These are phyloP conservation scores for Erithacus rubecula DNA, from an alignment of 2,797 vertebrate genomes.

Conservation along the genomic window DNA sequence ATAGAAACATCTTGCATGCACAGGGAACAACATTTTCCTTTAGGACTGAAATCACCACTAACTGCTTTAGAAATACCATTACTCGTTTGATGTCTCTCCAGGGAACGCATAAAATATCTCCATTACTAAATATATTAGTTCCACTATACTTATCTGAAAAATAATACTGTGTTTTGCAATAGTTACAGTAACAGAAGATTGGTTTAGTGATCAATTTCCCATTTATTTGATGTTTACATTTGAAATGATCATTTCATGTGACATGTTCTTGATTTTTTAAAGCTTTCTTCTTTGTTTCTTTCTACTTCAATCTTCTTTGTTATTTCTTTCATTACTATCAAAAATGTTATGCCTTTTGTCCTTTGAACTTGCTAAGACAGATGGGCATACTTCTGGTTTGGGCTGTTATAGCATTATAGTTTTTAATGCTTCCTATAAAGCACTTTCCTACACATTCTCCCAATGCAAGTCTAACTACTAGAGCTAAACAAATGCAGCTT, in stretches of 20 bases:
- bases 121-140: not conserved
- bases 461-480: too few relatives aligned
- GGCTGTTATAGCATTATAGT: too few relatives aligned
- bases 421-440: too few relatives aligned
- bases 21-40: not conserved
- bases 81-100: not conserved
- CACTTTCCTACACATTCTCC: too few relatives aligned
- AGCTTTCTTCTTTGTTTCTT: not conserved
- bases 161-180: not conserved
- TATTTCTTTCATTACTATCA: too few relatives aligned
- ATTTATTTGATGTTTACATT: not conserved
- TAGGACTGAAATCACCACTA: not conserved
- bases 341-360: too few relatives aligned
- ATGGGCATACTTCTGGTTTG: too few relatives aligned
- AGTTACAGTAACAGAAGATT: not conserved
- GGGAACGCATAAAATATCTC: not conserved
- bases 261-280: not conserved
- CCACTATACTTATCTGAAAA: not conserved
- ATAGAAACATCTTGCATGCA: too few relatives aligned
- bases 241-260: not conserved
- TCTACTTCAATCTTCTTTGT: not conserved
- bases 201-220: not conserved
- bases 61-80: not conserved
- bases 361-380: too few relatives aligned
- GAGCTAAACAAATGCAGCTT: too few relatives aligned